Percentiles rank a stretch among this genome's conserved stretches.
Conservation (phyloP, 2,113 vertebrate species). For the Cisticola juncidis region DNA sequence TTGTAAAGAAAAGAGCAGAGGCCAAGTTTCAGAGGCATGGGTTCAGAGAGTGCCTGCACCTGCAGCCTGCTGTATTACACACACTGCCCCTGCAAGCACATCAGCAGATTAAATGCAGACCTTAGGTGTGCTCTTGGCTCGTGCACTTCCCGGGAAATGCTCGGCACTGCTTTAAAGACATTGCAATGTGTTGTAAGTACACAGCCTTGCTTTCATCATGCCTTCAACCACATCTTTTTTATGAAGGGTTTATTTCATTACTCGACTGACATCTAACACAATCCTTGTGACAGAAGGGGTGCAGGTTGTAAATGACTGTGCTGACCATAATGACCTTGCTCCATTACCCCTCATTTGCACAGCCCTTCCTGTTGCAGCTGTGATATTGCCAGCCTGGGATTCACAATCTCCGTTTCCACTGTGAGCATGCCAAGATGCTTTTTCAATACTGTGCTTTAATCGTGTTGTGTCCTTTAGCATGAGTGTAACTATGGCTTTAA, state of each 20-base stretch:
- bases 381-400: background rate
- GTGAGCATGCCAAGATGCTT: background rate
- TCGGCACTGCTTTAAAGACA: background rate
- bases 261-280: background rate
- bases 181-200: background rate
- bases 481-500: background rate
- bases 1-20: background rate
- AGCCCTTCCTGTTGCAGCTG: constrained; percentile 14
- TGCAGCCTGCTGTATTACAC: background rate
- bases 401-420: background rate
- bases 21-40: background rate
- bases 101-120: background rate
- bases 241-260: background rate
- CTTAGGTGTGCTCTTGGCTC: background rate
- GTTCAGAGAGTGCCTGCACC: background rate
- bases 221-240: background rate
- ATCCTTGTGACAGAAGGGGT: background rate
- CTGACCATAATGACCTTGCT: background rate
- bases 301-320: background rate
- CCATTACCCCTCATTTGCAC: background rate
- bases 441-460: constrained; percentile 23
- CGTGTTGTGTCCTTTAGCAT: background rate
- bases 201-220: background rate
- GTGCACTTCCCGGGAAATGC: background rate
- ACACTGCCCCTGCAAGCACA: background rate